These are phyloP conservation scores for Neomonachus schauinslandi DNA, from an alignment of 2,113 vertebrate genomes.

Conservation along the genomic window DNA sequence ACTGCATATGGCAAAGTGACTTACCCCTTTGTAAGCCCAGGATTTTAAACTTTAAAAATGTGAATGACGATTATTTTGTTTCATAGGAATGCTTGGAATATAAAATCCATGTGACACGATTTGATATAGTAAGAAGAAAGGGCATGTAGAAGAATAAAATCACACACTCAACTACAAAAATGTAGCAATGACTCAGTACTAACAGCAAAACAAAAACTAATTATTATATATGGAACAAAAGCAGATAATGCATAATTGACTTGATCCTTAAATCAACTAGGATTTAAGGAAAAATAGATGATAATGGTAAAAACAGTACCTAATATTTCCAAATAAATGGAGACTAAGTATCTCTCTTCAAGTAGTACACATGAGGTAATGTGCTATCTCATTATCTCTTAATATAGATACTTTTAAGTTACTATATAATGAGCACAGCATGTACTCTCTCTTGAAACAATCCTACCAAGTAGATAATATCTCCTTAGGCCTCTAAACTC, in stretches of 20 bases:
- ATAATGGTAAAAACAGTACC: neutral
- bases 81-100: neutral
- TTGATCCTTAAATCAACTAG: too few species aligned
- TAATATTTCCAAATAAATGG: constrained; percentile 13
- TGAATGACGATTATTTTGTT: neutral
- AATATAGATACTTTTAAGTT: neutral
- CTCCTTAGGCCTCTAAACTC: neutral
- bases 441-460: neutral
- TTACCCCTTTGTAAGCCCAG: neutral
- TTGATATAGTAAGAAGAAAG: neutral
- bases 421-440: neutral
- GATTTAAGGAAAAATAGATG: neutral
- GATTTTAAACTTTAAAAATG: neutral
- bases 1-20: neutral
- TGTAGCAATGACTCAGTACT: neutral
- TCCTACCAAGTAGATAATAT: neutral
- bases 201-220: constrained; percentile 5
- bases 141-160: neutral
- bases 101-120: neutral
- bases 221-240: neutral
- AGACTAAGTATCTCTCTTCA: neutral
- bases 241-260: neutral
- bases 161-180: neutral
- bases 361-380: neutral
- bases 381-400: neutral